Base-by-base conservation (phyloP, 2,888 invertebrate species). In the Andrena marginata region DNA sequence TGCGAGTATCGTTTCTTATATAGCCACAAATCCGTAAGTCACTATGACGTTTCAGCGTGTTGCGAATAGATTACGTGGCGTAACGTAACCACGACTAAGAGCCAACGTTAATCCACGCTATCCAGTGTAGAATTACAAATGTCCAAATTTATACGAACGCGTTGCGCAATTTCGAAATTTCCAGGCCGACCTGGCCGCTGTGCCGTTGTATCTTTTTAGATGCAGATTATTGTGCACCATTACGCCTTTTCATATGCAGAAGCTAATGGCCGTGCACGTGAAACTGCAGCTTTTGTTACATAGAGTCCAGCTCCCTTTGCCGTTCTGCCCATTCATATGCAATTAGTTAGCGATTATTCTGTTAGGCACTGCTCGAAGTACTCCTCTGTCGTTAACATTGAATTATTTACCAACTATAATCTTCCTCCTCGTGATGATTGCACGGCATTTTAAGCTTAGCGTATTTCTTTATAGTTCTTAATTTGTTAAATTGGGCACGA, bases 161-260 rank as follows among this genome's bases (percentile, higher is more conserved):
- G 35, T 62, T 16, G 71, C 23, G 6, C 42, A 60, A 60, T 60
- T 59, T 60, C 33, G 59, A 42, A 70, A 42, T 42, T 23, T 13
- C 64, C 23, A n/a, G 42, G 1, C 13, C 3, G n/a, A 3, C 26
- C 8, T 42, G 42, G 13, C 29, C n/a, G 29, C 13, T 2, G 35
- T n/a, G 29, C n/a, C 23, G 26, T 54, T 56, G 35, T 51, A 51
- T 67, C 76, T 75, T 75, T 78, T 75, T 67, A 62, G 29, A 75
- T 51, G 75, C 60, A 75, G 67, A 75, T 78, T 75, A 75, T 68
- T 31, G 62, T 62, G 26, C 60, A 10, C 60, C 29, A 13, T 56
- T 56, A 20, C 20, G 16, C 8, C 67, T 78, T 78, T 78, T 78
- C 76, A 62, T 42, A 67, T 62, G 60, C 67, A 62, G 67, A 78